Evolutionary conservation across 2,113 vertebrate genomes (phyloP).

Genomic region (Pteruthius melanotis): DNA sequence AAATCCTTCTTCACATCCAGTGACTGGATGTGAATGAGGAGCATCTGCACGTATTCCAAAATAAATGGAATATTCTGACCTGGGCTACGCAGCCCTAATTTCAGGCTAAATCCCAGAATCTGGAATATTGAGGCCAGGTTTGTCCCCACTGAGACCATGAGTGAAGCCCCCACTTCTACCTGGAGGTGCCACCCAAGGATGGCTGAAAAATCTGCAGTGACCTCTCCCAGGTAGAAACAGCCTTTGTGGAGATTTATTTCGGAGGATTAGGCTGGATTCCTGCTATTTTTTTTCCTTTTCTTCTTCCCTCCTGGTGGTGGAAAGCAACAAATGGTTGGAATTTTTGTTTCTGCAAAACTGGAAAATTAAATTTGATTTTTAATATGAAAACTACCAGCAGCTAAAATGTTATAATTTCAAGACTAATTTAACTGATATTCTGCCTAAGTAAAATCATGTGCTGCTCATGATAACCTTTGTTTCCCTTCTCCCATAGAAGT

Average conservation of each 20-base stretch:
- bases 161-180: not conserved
- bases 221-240: not conserved
- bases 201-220: not conserved
- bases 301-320: not conserved
- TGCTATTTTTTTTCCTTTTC: not conserved
- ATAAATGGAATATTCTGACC: not conserved
- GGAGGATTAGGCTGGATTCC: not conserved
- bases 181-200: not conserved
- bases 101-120: not conserved
- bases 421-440: slow-evolving; percentile 3
- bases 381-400: slow-evolving; percentile 7
- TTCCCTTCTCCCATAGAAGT: not conserved
- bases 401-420: not conserved
- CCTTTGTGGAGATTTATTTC: not conserved
- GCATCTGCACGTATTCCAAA: not conserved
- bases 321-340: slow-evolving; percentile 5
- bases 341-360: slow-evolving; percentile 23
- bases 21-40: not conserved
- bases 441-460: not conserved
- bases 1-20: not conserved
- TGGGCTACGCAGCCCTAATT: fast-evolving
- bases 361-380: slow-evolving; percentile 34
- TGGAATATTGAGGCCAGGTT: not conserved
- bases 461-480: not conserved
- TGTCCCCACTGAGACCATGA: not conserved